A percentile compares a stretch with the other conserved stretches of the same genome.
phyloP scores from a whole-genome alignment of 2,113 vertebrate genomes.

The Catagonus wagneri region DNA sequence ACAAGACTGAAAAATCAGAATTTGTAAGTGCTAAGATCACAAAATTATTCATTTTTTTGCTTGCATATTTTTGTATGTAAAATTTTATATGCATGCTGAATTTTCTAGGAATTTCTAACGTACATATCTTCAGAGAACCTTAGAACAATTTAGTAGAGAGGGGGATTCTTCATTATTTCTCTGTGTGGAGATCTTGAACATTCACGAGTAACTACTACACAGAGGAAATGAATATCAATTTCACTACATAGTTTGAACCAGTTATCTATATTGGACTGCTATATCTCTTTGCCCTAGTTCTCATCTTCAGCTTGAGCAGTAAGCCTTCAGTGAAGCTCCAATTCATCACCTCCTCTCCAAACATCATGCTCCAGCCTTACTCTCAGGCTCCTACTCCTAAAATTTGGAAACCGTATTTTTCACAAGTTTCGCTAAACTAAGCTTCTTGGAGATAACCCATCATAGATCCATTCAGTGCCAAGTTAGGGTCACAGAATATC shows the following conservation, averaged over 20 bases:
- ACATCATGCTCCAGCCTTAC: background rate
- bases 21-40: background rate
- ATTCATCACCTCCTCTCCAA: background rate
- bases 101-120: conserved; percentile 43
- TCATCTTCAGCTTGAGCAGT: background rate
- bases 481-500: conserved; percentile 15
- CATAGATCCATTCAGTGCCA: background rate
- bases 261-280: background rate
- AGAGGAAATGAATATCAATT: background rate
- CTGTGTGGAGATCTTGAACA: background rate
- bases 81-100: background rate
- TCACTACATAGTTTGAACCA: background rate
- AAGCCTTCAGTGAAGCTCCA: background rate
- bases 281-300: background rate
- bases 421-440: background rate
- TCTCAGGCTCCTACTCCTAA: background rate
- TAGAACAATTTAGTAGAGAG: background rate
- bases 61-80: background rate
- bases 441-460: background rate
- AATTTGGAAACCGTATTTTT: background rate
- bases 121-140: conserved; percentile 32
- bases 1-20: background rate
- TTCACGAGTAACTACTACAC: background rate
- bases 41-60: conserved; percentile 8
- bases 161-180: background rate